Base-by-base conservation (phyloP, 1,140 invertebrate species). In the Bombus terrestris region DNA sequence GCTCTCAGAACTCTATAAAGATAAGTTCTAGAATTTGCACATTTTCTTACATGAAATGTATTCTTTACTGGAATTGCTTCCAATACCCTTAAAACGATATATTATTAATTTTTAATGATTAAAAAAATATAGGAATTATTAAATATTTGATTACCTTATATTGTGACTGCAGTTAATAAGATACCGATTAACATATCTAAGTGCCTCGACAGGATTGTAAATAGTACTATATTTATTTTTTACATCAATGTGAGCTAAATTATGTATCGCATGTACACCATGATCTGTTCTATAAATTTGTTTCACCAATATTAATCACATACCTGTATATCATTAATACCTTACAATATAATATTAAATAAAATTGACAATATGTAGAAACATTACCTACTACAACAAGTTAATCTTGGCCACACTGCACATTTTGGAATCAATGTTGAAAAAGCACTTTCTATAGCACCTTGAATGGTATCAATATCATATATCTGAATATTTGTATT, bases 251-350 rank as follows among this genome's bases (percentile, higher is more conserved):
- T 97, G 97, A 53, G 96, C 96, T n/a, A 96, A 96, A 28, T 96
- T 94, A 88, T 96, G 95, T 25, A 97, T 90, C 3, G 97, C 97
- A 94, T 97, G 97, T 10, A 97, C 97, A 81, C 97, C 97, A 18
- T 96, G 93, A 96, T 97, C 97, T 94, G 97, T 97, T 89, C 97
- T 97, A 90, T 86, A 94, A 72, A 92, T 68, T n/a, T 64, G 35
- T 92, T 89, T 83, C 75, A 37, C n/a, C 47, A 74, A 41, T 47
- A 77, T n/a, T 53, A 71, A 73, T 37, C 39, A 86, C 90, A 76
- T 41, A 76, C 13, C 39, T 39, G 43, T 74, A 74, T 83, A 18
- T 68, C 22, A 73, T 75, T 37, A 72, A 32, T 71, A 66, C 39
- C 28, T 78, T 1, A 57, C 0, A 79, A 74, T 77, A 81, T 37